phyloP scores from a whole-genome alignment of 1,140 invertebrate species.

The Halesus radiatus region DNA sequence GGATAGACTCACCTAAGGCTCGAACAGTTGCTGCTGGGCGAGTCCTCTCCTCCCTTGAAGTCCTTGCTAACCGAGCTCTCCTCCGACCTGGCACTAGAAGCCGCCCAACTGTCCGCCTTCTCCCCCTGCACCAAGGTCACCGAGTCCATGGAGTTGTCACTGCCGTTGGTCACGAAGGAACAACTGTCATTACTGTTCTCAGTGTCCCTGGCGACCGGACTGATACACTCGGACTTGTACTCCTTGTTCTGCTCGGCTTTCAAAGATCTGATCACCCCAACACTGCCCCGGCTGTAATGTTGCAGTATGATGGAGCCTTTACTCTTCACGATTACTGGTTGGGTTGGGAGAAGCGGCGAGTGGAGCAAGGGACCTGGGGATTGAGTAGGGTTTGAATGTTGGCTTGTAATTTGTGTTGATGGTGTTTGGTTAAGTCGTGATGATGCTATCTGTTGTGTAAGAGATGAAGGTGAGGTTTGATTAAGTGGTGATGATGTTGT shows the following conservation, averaged over 20 bases:
- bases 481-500: too few relatives aligned
- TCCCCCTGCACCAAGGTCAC: conserved; percentile 5
- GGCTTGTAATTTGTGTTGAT: too few relatives aligned
- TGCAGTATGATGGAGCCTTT: conserved; percentile 21
- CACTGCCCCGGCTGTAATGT: neutral
- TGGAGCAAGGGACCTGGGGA: neutral
- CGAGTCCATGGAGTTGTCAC: conserved; percentile 29
- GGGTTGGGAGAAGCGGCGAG: too few relatives aligned
- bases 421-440: too few relatives aligned
- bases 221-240: neutral
- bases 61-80: neutral
- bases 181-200: conserved; percentile 18
- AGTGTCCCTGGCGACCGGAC: too few relatives aligned
- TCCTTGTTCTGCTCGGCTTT: neutral
- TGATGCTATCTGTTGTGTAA: too few relatives aligned
- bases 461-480: too few relatives aligned
- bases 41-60: neutral
- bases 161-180: neutral
- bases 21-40: neutral
- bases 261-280: conserved; percentile 1
- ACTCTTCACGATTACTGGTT: conserved; percentile 8
- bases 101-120: neutral
- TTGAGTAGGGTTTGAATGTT: too few relatives aligned
- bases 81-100: neutral
- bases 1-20: neutral